These are phyloP conservation scores for Nematopogon swammerdamellus DNA, from an alignment of 2,888 invertebrate species.

Conservation along the genomic window DNA sequence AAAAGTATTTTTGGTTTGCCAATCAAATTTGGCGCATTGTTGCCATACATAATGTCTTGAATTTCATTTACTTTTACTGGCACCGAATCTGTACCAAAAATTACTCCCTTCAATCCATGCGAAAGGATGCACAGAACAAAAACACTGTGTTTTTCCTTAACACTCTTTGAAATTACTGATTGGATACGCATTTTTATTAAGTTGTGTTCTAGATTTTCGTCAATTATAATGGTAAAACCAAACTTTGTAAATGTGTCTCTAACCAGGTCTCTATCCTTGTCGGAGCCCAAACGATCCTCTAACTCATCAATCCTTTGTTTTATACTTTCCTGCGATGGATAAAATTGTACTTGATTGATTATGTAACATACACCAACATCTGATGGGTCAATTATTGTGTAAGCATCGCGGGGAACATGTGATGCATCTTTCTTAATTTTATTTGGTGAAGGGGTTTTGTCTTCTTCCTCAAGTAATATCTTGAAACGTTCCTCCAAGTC, in stretches of 20 bases:
- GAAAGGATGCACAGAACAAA: slow-evolving; percentile 44
- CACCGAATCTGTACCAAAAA: slow-evolving; percentile 40
- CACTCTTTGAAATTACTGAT: slow-evolving; percentile 22
- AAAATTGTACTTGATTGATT: slow-evolving; percentile 41
- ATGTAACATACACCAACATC: slow-evolving; percentile 38
- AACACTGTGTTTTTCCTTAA: slow-evolving; percentile 30
- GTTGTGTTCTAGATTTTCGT: slow-evolving; percentile 26
- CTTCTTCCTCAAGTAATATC: slow-evolving; percentile 18
- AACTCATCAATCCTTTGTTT: slow-evolving; percentile 18
- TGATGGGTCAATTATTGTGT: slow-evolving; percentile 29
- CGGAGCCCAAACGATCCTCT: slow-evolving; percentile 27
- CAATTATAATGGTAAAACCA: slow-evolving; percentile 31
- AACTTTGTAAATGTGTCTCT: slow-evolving; percentile 29
- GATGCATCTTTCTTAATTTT: slow-evolving; percentile 28
- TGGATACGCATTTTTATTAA: slow-evolving; percentile 29
- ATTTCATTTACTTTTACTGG: slow-evolving; percentile 38
- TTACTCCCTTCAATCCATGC: slow-evolving; percentile 39
- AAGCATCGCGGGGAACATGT: slow-evolving; percentile 18
- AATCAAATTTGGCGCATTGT: slow-evolving; percentile 23
- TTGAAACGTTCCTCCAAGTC: slow-evolving; percentile 11
- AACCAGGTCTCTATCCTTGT: slow-evolving; percentile 25
- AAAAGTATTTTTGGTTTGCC: slow-evolving; percentile 39
- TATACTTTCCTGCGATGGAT: slow-evolving; percentile 33
- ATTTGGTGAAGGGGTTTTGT: slow-evolving; percentile 18
- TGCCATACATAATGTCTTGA: slow-evolving; percentile 33